Percentiles rank a stretch among this genome's conserved stretches.
These are phyloP conservation scores for Mus spicilegus DNA, from an alignment of 2,113 vertebrate species.

Conservation along the genomic window DNA sequence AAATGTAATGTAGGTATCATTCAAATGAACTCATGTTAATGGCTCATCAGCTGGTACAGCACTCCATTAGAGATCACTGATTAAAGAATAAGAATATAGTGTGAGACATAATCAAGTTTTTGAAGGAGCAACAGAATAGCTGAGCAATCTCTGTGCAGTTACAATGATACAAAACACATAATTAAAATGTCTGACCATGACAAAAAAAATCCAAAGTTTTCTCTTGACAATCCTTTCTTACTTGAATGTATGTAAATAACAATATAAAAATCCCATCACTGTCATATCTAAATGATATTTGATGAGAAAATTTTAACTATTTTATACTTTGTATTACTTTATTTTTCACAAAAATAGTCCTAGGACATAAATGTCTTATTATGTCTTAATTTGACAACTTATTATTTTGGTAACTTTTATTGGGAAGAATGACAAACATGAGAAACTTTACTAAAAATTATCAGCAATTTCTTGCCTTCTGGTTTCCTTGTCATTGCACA, in stretches of 20 bases:
- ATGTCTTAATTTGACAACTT: not conserved
- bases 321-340: not conserved
- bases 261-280: not conserved
- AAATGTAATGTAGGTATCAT: not conserved
- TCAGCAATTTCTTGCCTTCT: not conserved
- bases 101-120: not conserved
- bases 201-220: not conserved
- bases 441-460: not conserved
- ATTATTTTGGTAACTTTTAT: not conserved
- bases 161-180: not conserved
- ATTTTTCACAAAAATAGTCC: not conserved
- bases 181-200: not conserved
- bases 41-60: not conserved
- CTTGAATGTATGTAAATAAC: not conserved
- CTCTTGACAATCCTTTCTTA: not conserved
- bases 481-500: too few species aligned
- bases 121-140: not conserved
- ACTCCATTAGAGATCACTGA: not conserved
- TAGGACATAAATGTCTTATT: not conserved
- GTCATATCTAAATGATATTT: not conserved
- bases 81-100: not conserved
- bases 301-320: not conserved
- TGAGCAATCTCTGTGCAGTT: not conserved
- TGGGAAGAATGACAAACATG: not conserved
- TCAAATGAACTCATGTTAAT: not conserved